phyloP scores from a whole-genome alignment of 2,888 invertebrate species.

The Eudasyphora cyanicolor region DNA sequence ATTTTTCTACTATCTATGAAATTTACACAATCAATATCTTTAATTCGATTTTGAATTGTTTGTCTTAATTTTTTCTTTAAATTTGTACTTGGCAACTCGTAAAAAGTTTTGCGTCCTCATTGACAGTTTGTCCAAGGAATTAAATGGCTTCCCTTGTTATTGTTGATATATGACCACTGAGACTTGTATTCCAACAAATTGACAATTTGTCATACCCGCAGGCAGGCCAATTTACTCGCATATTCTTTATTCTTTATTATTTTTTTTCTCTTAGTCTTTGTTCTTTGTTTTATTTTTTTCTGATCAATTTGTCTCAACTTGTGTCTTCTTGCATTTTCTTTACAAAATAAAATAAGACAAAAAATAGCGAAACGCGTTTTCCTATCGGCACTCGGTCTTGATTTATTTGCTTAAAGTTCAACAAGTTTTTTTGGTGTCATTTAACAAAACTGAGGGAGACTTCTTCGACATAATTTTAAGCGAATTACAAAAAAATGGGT shows the following conservation, averaged over 20 bases:
- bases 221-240: background rate
- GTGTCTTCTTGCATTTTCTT: background rate
- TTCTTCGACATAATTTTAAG: too few relatives aligned
- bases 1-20: too few relatives aligned
- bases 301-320: background rate
- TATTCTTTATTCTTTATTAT: too few relatives aligned
- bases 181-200: too few relatives aligned
- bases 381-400: background rate
- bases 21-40: too few relatives aligned
- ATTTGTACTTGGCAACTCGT: too few relatives aligned
- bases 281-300: slow-evolving; percentile 4
- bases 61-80: background rate
- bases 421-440: too few relatives aligned
- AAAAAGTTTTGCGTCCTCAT: background rate
- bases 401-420: slow-evolving; percentile 23
- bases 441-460: too few relatives aligned
- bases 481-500: too few relatives aligned
- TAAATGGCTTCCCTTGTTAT: background rate
- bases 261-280: background rate
- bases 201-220: slow-evolving; percentile 12
- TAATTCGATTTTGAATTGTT: background rate
- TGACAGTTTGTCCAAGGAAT: slow-evolving; percentile 1
- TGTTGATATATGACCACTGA: background rate
- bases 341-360: too few relatives aligned
- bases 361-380: too few relatives aligned